phyloP scores from a whole-genome alignment of 2,888 invertebrate species.

The Calameuta idolon region DNA sequence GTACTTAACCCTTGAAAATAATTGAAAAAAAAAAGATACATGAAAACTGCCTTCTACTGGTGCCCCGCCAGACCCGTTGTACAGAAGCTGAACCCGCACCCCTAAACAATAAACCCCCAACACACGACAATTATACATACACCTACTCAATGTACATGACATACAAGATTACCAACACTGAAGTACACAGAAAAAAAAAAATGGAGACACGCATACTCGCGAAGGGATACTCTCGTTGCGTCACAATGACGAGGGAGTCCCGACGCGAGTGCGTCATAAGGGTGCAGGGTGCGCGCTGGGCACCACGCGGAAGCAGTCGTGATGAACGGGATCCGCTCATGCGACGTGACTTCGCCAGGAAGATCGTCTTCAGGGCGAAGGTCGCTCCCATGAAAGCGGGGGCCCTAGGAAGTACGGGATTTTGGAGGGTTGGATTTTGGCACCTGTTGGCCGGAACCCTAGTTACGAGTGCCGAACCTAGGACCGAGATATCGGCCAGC shows the following conservation, averaged over 20 bases:
- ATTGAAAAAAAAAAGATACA: slow-evolving; percentile 13
- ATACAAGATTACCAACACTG: no score
- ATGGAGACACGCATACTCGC: slow-evolving; percentile 2
- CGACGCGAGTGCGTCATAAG: neutral
- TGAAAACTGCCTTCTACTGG: slow-evolving; percentile 34
- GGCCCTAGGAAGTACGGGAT: slow-evolving; percentile 53
- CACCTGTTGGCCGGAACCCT: slow-evolving; percentile 66
- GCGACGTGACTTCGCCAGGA: slow-evolving; percentile 1
- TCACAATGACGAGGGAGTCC: no score
- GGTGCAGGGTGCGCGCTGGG: slow-evolving; percentile 11
- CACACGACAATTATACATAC: no score
- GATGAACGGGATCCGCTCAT: neutral
- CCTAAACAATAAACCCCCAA: slow-evolving; percentile 12
- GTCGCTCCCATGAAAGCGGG: neutral
- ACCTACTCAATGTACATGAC: no score
- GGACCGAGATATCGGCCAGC: slow-evolving; percentile 55
- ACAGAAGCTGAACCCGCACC: slow-evolving; percentile 31
- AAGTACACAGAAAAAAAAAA: slow-evolving; percentile 11
- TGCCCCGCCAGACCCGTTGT: slow-evolving; percentile 32
- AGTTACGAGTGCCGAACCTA: slow-evolving; percentile 68
- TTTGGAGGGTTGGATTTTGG: slow-evolving; percentile 60
- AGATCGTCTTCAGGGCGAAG: neutral
- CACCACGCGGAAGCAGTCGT: neutral
- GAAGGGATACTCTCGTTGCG: no score
- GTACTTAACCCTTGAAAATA: slow-evolving; percentile 56